phyloP scores from a whole-genome alignment of 2,888 invertebrate species.

The Ptychoptera albimana region DNA sequence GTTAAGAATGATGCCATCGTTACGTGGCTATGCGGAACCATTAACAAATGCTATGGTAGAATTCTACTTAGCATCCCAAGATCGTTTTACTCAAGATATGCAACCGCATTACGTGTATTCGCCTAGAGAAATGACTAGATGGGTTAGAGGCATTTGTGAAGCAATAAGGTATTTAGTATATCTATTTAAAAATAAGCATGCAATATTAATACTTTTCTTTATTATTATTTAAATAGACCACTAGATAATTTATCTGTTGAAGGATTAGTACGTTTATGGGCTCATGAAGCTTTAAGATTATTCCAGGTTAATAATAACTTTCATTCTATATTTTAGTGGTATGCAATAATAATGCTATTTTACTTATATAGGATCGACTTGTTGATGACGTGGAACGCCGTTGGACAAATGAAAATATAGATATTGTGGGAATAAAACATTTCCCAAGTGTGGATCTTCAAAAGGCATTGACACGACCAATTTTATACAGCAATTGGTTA shows the following conservation, averaged over 20 bases:
- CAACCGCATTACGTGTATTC: slow-evolving; percentile 99
- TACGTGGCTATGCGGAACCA: slow-evolving; percentile 89
- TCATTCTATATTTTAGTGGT: slow-evolving; percentile 2
- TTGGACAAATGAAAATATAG: slow-evolving; percentile 98
- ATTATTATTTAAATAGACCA: slow-evolving; percentile 39
- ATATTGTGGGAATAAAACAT: slow-evolving; percentile 80
- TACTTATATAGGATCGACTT: slow-evolving; percentile 44
- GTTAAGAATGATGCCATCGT: slow-evolving; percentile 81
- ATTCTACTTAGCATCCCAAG: slow-evolving; percentile 92
- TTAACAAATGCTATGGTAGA: slow-evolving; percentile 98
- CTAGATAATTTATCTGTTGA: slow-evolving; percentile 82
- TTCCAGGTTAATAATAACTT: slow-evolving; percentile 47
- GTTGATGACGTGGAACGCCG: slow-evolving; percentile 88
- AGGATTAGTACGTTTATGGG: slow-evolving; percentile 96
- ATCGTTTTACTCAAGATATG: slow-evolving; percentile 98
- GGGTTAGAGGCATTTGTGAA: slow-evolving; percentile 99
- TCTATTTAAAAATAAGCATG: too few species aligned
- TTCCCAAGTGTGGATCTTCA: slow-evolving; percentile 82
- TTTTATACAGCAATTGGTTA: slow-evolving; percentile 97
- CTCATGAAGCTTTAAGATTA: slow-evolving; percentile 92
- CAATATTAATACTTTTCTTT: too few species aligned
- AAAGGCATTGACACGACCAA: slow-evolving; percentile 79
- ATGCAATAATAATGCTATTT: not conserved
- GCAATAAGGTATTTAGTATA: slow-evolving; percentile 51
- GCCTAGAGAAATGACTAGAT: slow-evolving; percentile 96